A percentile compares a stretch with the other conserved stretches of the same genome.
Conservation (phyloP, 2,113 vertebrate genomes). For the Aythya baeri region DNA sequence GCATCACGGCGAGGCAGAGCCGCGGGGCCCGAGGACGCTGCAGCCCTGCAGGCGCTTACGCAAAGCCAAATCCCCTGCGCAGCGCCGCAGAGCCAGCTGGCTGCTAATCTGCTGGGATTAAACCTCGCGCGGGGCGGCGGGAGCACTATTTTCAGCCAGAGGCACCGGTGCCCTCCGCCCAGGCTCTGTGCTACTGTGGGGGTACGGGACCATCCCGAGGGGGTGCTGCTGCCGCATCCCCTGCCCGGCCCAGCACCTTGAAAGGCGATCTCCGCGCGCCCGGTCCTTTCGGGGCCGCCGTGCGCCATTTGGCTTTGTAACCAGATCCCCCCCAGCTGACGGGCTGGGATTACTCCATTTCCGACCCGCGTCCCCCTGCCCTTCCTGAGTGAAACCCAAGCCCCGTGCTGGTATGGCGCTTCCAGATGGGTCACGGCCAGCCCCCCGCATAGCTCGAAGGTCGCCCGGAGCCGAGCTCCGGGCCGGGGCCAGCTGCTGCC, state of each 20-base stretch:
- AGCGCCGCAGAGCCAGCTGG: neutral
- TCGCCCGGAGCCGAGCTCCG: neutral
- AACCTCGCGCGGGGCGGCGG: neutral
- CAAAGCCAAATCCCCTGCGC: slow-evolving; percentile 41
- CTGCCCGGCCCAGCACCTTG: slow-evolving; percentile 44
- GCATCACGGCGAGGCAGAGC: neutral
- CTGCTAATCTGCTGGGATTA: slow-evolving; percentile 65
- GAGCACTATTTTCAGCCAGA: slow-evolving; percentile 6
- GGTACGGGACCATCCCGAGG: neutral
- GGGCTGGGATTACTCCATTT: slow-evolving; percentile 69
- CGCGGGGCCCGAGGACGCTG: rapidly evolving
- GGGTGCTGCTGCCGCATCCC: slow-evolving; percentile 4
- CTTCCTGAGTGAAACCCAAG: slow-evolving; percentile 76
- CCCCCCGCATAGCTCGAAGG: slow-evolving; percentile 12
- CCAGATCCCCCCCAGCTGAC: slow-evolving; percentile 73
- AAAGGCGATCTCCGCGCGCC: slow-evolving; percentile 62
- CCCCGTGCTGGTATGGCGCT: slow-evolving; percentile 1
- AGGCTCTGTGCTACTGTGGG: neutral
- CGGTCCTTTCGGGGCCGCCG: neutral
- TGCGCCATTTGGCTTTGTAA: slow-evolving; percentile 62
- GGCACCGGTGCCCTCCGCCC: neutral
- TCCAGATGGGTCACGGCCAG: slow-evolving; percentile 34
- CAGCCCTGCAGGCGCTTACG: neutral
- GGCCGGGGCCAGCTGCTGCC: neutral
- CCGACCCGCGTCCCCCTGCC: slow-evolving; percentile 63